These are phyloP conservation scores for Syngnathus acus DNA, from an alignment of 2,797 vertebrate species.

Conservation along the genomic window DNA sequence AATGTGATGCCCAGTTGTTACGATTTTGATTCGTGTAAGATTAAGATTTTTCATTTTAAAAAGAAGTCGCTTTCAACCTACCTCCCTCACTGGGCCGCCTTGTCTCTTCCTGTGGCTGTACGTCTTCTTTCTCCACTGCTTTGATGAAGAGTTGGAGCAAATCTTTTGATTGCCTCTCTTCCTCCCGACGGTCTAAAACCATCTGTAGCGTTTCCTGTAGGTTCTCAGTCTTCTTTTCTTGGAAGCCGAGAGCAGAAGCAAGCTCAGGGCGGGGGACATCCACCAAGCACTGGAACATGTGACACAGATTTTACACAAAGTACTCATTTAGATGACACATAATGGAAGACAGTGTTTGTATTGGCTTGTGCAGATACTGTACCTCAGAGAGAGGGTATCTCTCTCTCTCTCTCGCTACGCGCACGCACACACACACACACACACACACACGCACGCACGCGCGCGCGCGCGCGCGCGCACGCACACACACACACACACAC, in stretches of 20 bases:
- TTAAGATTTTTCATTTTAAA: background rate
- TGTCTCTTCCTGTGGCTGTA: constrained; percentile 19
- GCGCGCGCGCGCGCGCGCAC: no score
- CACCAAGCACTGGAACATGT: constrained; percentile 71
- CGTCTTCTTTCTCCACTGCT: constrained; percentile 59
- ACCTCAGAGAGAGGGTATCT: background rate
- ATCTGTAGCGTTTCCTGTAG: constrained; percentile 83
- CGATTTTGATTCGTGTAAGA: no score
- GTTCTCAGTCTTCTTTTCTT: constrained; percentile 47
- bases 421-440: no score
- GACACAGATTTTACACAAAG: constrained; percentile 1
- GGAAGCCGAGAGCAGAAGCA: constrained; percentile 72
- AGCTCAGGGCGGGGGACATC: constrained; percentile 74
- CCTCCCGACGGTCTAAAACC: constrained; percentile 82
- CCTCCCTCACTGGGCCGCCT: constrained; percentile 31
- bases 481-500: no score
- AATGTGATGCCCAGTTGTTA: background rate
- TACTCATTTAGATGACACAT: background rate
- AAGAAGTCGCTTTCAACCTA: constrained; percentile 25
- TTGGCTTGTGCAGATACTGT: background rate
- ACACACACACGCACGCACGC: no score
- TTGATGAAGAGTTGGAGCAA: constrained; percentile 83
- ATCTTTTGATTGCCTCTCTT: constrained; percentile 83
- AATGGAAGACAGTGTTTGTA: background rate
- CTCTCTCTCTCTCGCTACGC: background rate